These are phyloP conservation scores for Galleria mellonella DNA, from an alignment of 1,140 invertebrate genomes.

Conservation along the genomic window DNA sequence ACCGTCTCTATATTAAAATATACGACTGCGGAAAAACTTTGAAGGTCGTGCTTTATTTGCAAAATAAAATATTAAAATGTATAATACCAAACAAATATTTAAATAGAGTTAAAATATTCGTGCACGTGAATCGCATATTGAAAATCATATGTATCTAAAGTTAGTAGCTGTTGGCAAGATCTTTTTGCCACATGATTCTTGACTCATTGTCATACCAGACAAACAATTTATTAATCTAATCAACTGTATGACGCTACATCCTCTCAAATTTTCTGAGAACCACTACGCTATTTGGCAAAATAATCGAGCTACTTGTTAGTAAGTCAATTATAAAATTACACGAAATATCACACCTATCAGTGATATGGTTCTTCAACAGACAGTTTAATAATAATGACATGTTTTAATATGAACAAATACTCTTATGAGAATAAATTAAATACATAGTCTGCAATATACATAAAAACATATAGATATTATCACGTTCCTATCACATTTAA, in stretches of 20 bases:
- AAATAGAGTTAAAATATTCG: too few relatives aligned
- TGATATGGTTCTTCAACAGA: too few relatives aligned
- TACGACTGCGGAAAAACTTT: conserved; percentile 34
- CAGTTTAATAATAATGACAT: too few relatives aligned
- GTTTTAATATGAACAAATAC: too few relatives aligned
- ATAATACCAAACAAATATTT: neutral
- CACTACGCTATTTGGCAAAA: too few relatives aligned
- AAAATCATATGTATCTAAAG: neutral
- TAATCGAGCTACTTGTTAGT: too few relatives aligned
- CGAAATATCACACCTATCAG: too few relatives aligned
- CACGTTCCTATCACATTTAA: too few relatives aligned
- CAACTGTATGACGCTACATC: conserved; percentile 16
- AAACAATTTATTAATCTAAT: conserved; percentile 27
- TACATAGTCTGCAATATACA: too few relatives aligned
- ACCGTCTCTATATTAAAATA: conserved; percentile 3
- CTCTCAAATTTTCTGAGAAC: conserved; percentile 17
- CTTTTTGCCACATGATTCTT: conserved; percentile 7
- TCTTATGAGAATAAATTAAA: too few relatives aligned
- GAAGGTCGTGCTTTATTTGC: conserved; percentile 19
- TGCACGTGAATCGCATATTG: too few relatives aligned
- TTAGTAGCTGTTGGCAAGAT: neutral
- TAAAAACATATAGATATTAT: too few relatives aligned
- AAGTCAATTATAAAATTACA: neutral
- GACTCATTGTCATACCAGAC: conserved; percentile 18
- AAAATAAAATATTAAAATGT: conserved; percentile 11